phyloP scores from a whole-genome alignment of 2,113 vertebrate genomes.

The Zosterops pallidus region DNA sequence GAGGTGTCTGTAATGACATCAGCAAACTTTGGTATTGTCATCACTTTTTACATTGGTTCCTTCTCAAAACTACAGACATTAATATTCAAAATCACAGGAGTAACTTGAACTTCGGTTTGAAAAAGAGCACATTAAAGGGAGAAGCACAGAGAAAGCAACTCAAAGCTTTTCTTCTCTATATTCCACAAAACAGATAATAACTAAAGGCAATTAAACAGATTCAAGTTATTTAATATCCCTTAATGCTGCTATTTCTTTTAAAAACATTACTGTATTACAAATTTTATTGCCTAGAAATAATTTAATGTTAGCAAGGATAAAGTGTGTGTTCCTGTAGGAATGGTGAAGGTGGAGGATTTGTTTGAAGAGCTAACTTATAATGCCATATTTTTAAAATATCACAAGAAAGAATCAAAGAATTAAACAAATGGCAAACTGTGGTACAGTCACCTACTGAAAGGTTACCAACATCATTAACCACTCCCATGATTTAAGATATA shows the following conservation, averaged over 20 bases:
- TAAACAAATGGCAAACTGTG: neutral
- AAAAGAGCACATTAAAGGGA: neutral
- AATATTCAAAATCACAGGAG: neutral
- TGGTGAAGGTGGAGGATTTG: neutral
- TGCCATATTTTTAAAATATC: neutral
- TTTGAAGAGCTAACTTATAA: neutral
- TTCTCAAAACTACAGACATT: neutral
- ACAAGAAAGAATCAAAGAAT: neutral
- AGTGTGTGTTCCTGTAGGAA: neutral
- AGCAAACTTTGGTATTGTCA: neutral
- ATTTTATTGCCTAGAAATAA: neutral
- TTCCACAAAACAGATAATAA: neutral
- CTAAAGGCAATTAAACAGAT: neutral
- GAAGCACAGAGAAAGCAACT: neutral
- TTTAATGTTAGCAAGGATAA: neutral
- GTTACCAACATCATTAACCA: neutral
- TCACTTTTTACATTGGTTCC: neutral
- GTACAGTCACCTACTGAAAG: neutral
- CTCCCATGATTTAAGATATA: neutral
- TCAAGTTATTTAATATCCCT: neutral
- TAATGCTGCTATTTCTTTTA: neutral
- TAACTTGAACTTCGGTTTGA: neutral
- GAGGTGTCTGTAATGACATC: neutral
- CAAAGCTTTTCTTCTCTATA: neutral
- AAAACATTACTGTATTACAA: neutral